Evolutionary conservation across 1,140 invertebrate genomes (phyloP).

Genomic region (Anthonomus grandis): DNA sequence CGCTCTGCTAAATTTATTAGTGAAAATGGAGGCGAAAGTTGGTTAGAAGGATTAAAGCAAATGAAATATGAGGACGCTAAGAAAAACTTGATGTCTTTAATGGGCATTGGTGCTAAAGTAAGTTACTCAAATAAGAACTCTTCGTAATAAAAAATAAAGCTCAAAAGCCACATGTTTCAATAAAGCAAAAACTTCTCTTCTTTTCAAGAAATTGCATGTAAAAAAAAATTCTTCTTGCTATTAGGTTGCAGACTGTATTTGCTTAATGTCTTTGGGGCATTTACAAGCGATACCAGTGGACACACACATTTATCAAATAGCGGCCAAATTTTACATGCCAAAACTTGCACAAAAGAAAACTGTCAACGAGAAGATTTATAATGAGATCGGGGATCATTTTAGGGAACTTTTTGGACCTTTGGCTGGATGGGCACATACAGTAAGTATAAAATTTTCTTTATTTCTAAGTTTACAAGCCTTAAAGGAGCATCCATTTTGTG

Average conservation of each 20-base stretch:
- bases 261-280: slow-evolving; percentile 93
- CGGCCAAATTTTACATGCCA: slow-evolving; percentile 75
- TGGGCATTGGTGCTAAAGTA: slow-evolving; percentile 88
- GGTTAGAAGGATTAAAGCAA: slow-evolving; percentile 67
- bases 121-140: slow-evolving; percentile 6
- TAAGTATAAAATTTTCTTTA: slow-evolving; percentile 49
- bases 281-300: slow-evolving; percentile 89
- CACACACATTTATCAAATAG: slow-evolving; percentile 95
- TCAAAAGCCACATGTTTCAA: too few species aligned
- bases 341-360: slow-evolving; percentile 73
- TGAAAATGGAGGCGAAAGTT: slow-evolving; percentile 63
- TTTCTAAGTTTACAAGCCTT: not conserved
- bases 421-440: slow-evolving; percentile 95
- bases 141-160: not conserved
- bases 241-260: slow-evolving; percentile 96
- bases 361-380: slow-evolving; percentile 79
- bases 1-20: slow-evolving; percentile 67
- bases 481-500: too few species aligned
- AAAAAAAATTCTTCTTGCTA: slow-evolving; percentile 1
- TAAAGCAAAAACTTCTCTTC: not conserved
- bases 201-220: not conserved
- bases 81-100: slow-evolving; percentile 68
- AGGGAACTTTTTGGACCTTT: slow-evolving; percentile 77
- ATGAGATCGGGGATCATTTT: slow-evolving; percentile 81
- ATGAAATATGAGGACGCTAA: slow-evolving; percentile 72